Evolutionary conservation across 1,140 invertebrate species (phyloP).

Genomic region (Drosophila carrolli): DNA sequence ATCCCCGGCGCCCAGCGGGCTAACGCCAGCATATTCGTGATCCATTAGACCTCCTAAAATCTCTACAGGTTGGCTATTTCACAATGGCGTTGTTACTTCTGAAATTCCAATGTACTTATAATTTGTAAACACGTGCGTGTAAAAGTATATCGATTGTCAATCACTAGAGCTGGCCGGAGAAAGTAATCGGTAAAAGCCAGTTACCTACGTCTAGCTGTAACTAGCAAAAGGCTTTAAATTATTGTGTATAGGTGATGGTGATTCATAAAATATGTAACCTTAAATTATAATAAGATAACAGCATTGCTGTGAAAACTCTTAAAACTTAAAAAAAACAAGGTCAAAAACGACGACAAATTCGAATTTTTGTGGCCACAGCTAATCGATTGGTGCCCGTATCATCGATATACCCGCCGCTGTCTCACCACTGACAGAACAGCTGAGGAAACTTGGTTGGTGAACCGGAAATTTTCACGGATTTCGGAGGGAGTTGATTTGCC

Average conservation of each 20-base stretch:
- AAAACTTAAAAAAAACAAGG: too few species aligned
- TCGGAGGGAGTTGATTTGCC: conserved; percentile 7
- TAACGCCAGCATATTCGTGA: conserved; percentile 46
- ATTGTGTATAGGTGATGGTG: too few species aligned
- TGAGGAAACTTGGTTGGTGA: background rate
- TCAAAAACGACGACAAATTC: too few species aligned
- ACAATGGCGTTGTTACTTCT: conserved; percentile 18
- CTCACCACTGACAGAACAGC: conserved; percentile 4
- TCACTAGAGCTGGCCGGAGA: background rate
- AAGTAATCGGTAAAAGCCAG: background rate
- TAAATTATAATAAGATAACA: too few species aligned
- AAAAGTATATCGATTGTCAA: conserved; percentile 1
- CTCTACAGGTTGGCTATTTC: background rate
- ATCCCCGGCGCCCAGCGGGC: conserved; percentile 37
- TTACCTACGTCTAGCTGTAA: background rate
- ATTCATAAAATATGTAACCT: too few species aligned
- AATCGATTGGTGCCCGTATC: too few species aligned
- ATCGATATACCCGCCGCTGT: background rate
- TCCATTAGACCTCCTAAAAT: conserved; percentile 39
- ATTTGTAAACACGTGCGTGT: conserved; percentile 61
- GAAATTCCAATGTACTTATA: conserved; percentile 22
- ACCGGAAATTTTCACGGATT: conserved; percentile 6
- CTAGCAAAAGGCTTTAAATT: background rate
- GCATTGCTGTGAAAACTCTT: too few species aligned
- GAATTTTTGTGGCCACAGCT: background rate